Conservation (phyloP, 2,113 vertebrate species). For the Strix uralensis region DNA sequence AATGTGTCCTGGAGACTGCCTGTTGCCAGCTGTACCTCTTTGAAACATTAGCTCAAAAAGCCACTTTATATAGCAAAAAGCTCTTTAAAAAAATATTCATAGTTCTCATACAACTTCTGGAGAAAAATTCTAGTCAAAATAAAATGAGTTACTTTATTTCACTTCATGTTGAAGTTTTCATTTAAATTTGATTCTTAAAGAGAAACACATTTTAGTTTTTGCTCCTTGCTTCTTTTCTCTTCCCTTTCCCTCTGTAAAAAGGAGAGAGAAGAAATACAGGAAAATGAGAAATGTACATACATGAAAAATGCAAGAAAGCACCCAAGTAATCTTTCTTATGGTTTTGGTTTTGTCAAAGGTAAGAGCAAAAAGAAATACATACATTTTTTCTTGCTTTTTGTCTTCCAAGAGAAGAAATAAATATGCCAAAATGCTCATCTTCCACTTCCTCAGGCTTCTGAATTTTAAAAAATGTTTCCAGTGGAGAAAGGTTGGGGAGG, state of each 20-base stretch:
- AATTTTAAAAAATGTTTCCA: background rate
- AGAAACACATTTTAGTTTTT: background rate
- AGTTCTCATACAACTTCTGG: background rate
- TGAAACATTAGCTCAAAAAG: background rate
- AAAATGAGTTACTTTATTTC: background rate
- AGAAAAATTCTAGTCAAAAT: background rate
- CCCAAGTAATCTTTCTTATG: background rate
- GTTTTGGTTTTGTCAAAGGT: background rate
- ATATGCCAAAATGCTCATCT: background rate
- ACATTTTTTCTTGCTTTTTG: background rate
- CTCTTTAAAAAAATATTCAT: background rate
- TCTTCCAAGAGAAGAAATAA: background rate
- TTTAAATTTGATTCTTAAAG: background rate
- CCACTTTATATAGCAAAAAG: background rate
- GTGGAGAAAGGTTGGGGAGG: background rate
- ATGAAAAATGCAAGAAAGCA: background rate
- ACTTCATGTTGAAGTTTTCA: background rate
- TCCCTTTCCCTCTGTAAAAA: background rate
- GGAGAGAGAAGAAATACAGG: background rate
- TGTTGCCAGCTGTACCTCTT: constrained; percentile 15
- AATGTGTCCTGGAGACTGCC: constrained; percentile 18
- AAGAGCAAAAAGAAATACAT: background rate
- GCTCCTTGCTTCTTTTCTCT: background rate
- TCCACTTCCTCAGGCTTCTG: background rate
- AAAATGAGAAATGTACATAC: background rate